Evolutionary conservation across 2,888 invertebrate genomes (phyloP), one percentile per base, ranked within the genome.

Genomic region (Conchocele bisecta): DNA sequence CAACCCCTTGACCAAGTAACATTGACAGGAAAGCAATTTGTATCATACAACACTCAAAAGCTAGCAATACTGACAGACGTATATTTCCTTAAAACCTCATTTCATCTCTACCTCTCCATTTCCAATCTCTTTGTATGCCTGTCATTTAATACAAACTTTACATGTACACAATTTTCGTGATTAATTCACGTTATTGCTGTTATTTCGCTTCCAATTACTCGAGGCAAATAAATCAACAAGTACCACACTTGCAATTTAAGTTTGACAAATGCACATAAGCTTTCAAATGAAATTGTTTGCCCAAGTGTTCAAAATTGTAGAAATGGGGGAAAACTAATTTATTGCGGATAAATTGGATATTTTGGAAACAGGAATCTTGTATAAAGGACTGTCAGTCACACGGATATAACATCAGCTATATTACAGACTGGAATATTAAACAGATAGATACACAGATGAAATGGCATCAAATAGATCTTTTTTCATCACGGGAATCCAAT

Each of bases 261-360:
- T 26, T 41, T 54, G 28, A 41, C 39, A 39, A 56, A 28, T 15
- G 41, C 31, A 35, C 35, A 56, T 56, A 56, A 56, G 56, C 37
- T 56, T 41, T 39, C 39, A 56, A 56, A 56, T 56, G 56, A 41
- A 56, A 56, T 39, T 56, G 56, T 56, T 56, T 56, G 41, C 56
- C 41, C 56, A 56, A 39, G 56, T 56, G 56, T 56, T 41, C 39
- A 56, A 24, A 41, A 22, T 15, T n/a, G 37, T 20, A 56, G 39
- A 17, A 26, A 56, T 26, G 39, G 29, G 31, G 11, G 37, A 39
- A 56, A 56, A 41, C 56, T 56, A 56, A 56, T 56, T 56, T 56
- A 56, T 56, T 56, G 56, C 29, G 41, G 56, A 39, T 56, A 41
- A 56, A 56, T 56, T 41, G 51, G 51, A 51, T 51, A 29, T 51